These are phyloP conservation scores for Erpornis zantholeuca DNA, from an alignment of 2,113 vertebrate genomes.

Conservation along the genomic window DNA sequence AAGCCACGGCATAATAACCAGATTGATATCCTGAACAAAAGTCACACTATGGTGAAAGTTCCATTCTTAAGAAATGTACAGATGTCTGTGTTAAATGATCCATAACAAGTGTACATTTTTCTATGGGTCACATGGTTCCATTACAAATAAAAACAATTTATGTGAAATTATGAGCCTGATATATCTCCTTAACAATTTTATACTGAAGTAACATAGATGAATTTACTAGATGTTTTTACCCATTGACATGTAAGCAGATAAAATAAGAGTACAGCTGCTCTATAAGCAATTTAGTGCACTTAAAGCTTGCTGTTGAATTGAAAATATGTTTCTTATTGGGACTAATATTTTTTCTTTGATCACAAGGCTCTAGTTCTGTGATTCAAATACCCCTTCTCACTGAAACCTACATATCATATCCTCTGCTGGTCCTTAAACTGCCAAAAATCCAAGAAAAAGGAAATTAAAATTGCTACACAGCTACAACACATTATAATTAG, in stretches of 20 bases:
- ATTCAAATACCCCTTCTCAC: background rate
- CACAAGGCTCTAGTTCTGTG: background rate
- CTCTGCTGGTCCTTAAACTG: background rate
- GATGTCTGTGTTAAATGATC: conserved; percentile 56
- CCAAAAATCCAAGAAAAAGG: background rate
- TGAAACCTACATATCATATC: background rate
- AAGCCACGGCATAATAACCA: conserved; percentile 38
- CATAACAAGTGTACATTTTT: conserved; percentile 16
- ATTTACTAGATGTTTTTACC: background rate
- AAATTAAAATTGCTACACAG: background rate
- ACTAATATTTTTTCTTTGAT: background rate
- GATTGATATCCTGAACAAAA: conserved; percentile 57
- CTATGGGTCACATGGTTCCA: background rate
- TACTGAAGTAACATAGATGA: accelerated
- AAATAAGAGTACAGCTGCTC: background rate
- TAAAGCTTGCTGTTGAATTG: background rate
- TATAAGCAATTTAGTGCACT: background rate
- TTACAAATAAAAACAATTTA: conserved; percentile 46
- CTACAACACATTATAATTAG: background rate
- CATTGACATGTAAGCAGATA: background rate
- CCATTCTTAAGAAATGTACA: conserved; percentile 44
- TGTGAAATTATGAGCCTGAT: background rate
- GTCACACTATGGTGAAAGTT: conserved; percentile 15
- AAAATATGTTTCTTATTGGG: background rate
- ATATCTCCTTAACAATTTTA: background rate